Evolutionary conservation across 1,140 invertebrate genomes (phyloP).

Genomic region (Acromyrmex echinatior): DNA sequence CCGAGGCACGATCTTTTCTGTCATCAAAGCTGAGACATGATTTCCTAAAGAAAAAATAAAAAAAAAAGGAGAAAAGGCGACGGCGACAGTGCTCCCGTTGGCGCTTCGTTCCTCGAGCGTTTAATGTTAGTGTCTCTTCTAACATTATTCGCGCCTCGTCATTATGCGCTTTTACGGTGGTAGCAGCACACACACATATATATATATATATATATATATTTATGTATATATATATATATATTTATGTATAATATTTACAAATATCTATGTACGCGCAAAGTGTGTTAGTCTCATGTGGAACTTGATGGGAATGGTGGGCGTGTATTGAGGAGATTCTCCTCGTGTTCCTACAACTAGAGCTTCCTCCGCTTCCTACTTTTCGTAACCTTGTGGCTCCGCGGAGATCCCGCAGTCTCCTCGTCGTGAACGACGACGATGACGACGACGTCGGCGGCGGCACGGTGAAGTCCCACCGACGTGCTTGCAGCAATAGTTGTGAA

Average conservation of each 20-base stretch:
- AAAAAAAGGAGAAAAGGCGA: neutral
- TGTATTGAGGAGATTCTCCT: conserved; percentile 13
- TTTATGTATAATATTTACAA: conserved; percentile 10
- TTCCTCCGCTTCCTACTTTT: conserved; percentile 22
- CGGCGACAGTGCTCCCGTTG: conserved; percentile 44
- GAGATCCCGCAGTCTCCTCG: conserved; percentile 41
- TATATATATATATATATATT: neutral
- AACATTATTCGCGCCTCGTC: conserved; percentile 33
- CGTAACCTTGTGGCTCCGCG: conserved; percentile 21
- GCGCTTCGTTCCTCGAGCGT: conserved; percentile 59
- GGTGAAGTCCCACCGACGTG: conserved; percentile 33
- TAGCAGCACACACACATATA: conserved; percentile 78
- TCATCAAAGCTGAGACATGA: conserved; percentile 3
- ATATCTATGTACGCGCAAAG: conserved; percentile 39
- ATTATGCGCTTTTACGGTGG: conserved; percentile 73
- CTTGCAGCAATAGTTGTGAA: conserved; percentile 49
- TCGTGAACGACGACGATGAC: conserved; percentile 38
- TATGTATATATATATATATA: neutral
- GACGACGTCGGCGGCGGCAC: conserved; percentile 14
- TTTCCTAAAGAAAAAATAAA: neutral
- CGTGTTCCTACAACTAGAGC: conserved; percentile 40
- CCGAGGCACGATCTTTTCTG: neutral
- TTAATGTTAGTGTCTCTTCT: conserved; percentile 36
- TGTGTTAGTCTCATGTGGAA: conserved; percentile 44
- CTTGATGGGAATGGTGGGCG: neutral